Evolutionary conservation across 1,140 invertebrate species (phyloP), one percentile per base, ranked within the genome.

Genomic region (Calycopis cecrops): DNA sequence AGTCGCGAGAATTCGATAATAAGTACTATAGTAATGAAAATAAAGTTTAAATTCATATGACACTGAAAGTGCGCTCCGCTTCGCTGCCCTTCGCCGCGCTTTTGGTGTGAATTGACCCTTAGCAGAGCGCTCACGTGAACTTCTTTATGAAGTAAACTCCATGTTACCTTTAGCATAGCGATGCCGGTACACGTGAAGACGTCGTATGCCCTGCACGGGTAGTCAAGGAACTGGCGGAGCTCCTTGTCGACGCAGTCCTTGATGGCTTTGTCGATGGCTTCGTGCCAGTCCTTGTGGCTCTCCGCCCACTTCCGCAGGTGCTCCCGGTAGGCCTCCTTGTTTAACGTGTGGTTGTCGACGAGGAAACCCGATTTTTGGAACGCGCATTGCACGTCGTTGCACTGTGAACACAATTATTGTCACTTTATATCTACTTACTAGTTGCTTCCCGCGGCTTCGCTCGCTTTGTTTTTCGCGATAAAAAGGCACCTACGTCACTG

Each of bases 321-420:
- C 8, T 59, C 67, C 35, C 55, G 67, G 50, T 87, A 87, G 0
- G 63, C 70, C 9, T 84, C 80, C 37, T 79, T 82, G 60, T 85
- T 79, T 4, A 87, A 49, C 0, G 73, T 82, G 4, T 73, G 65
- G 9, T 71, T 70, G 58, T 84, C 71, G n/a, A 40, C 60, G 0
- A 87, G 65, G 52, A 85, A 87, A 4, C 81, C 81, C 1, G 80
- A 85, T 16, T 79, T 82, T 53, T 87, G 79, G 57, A 87, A 87
- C 0, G 77, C 68, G 48, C 84, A 87, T 59, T 87, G 76, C 0
- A 87, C 71, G 28, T 87, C 81, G 35, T 79, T 73, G 59, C 84
- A 87, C 84, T 87, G 55, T 18, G 18, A 40, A 64, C 52, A 38
- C 55, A 40, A 14, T 42, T 40, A n/a, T n/a, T n/a, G n/a, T n/a